phyloP scores from a whole-genome alignment of 35 echinoderm and acorn worm genomes.

The Eucidaris tribuloides region DNA sequence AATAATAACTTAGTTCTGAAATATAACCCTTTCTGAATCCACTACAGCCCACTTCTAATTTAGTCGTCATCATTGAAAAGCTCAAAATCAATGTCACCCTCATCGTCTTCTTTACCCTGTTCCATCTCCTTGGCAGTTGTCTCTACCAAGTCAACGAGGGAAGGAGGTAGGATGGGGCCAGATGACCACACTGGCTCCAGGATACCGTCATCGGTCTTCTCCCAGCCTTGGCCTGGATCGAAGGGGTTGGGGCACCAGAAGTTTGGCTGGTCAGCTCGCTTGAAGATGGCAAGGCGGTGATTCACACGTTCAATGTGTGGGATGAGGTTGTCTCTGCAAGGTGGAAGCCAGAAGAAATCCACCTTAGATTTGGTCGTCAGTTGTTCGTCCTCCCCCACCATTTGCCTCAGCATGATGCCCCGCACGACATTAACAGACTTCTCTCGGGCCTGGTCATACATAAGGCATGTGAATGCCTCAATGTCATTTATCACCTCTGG shows the following conservation, averaged over 20 bases:
- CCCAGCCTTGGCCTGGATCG: constrained; percentile 34
- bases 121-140: not conserved
- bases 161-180: constrained; percentile 12
- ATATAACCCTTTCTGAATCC: too few species aligned
- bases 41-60: too few species aligned
- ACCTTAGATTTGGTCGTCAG: constrained; percentile 28
- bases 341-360: constrained; percentile 8
- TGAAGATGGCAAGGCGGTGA: constrained; percentile 19
- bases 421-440: constrained; percentile 14
- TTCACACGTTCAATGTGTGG: constrained; percentile 38
- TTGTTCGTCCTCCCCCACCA: not conserved
- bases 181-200: constrained; percentile 44
- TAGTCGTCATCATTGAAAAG: not conserved
- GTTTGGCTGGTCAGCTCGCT: constrained; percentile 17
- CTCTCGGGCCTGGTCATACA: not conserved
- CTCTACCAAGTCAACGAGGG: constrained; percentile 32
- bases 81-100: not conserved
- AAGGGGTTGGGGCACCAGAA: constrained; percentile 17
- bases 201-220: constrained; percentile 30
- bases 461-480: constrained; percentile 55
- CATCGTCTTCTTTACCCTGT: not conserved
- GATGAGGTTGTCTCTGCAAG: constrained; percentile 33
- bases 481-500: not conserved
- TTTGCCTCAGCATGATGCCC: constrained; percentile 12
- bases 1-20: too few species aligned